Conservation (phyloP, 2,797 vertebrate species). For the Melanotaenia boesemani region DNA sequence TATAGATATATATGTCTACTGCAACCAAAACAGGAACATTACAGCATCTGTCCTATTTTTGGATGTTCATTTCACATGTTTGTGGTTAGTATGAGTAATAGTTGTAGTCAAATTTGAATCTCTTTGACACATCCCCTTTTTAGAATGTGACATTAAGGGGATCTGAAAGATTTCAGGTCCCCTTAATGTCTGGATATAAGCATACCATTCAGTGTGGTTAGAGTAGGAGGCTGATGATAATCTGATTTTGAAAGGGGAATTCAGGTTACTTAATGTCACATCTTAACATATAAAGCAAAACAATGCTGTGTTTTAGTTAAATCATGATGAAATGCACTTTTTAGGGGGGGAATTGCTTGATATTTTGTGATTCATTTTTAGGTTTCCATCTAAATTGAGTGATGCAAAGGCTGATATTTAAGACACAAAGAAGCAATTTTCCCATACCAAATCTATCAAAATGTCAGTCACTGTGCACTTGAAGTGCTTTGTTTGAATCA, state of each 20-base stretch:
- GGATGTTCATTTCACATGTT: slow-evolving; percentile 19
- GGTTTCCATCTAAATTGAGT: not conserved
- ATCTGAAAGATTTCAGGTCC: slow-evolving; percentile 1
- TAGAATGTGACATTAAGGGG: slow-evolving; percentile 3
- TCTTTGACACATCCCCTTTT: slow-evolving; percentile 1
- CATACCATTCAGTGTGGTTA: slow-evolving; percentile 1
- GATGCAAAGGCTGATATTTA: slow-evolving; percentile 18
- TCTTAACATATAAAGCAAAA: slow-evolving; percentile 4
- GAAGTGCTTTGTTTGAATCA: slow-evolving; percentile 17
- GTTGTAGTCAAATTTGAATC: slow-evolving; percentile 8
- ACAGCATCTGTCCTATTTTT: slow-evolving; percentile 36
- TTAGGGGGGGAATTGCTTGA: not conserved
- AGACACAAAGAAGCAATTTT: not conserved
- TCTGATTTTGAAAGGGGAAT: slow-evolving; percentile 30
- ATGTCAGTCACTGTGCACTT: slow-evolving; percentile 18
- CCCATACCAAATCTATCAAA: not conserved
- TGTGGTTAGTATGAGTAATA: slow-evolving; percentile 9
- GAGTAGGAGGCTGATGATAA: slow-evolving; percentile 22
- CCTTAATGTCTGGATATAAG: slow-evolving; percentile 12
- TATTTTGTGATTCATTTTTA: not conserved
- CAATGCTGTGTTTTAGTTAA: slow-evolving; percentile 5
- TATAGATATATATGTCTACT: not conserved
- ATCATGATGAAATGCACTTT: not conserved
- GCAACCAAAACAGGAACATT: slow-evolving; percentile 19
- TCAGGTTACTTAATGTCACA: not conserved